Percentiles rank a stretch among this genome's conserved stretches.
Evolutionary conservation across 2,888 invertebrate species (phyloP).

Genomic region (Athalia rosae): DNA sequence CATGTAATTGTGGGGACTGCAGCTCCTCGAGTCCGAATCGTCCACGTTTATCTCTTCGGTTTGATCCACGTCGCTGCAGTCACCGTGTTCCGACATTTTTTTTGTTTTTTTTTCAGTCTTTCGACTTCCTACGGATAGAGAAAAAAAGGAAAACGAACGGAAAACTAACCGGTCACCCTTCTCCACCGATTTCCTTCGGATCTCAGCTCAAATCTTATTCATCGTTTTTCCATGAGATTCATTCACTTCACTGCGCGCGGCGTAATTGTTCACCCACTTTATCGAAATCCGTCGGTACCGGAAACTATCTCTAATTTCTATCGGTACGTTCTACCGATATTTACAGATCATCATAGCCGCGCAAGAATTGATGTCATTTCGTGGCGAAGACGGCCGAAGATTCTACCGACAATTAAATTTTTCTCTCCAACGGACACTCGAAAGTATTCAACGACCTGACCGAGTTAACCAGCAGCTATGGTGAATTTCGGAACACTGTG

Average conservation of each 20-base stretch:
- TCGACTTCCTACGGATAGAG: not conserved
- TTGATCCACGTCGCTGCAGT: constrained; percentile 67
- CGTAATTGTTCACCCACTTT: not conserved
- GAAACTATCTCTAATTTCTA: not conserved
- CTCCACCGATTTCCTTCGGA: not conserved
- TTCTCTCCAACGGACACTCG: too few species aligned
- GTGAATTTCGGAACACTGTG: too few species aligned
- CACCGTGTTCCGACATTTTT: constrained; percentile 68
- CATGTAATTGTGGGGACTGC: constrained; percentile 63
- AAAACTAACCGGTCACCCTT: not conserved
- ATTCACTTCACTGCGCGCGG: constrained; percentile 29
- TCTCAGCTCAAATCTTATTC: not conserved
- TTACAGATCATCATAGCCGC: constrained; percentile 16
- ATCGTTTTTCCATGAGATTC: not conserved
- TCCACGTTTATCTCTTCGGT: constrained; percentile 72
- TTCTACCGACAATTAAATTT: too few species aligned
- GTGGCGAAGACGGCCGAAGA: too few species aligned
- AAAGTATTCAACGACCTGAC: too few species aligned
- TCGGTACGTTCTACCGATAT: constrained; percentile 25
- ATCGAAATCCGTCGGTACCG: constrained; percentile 25
- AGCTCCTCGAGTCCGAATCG: constrained; percentile 68
- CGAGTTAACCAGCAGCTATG: too few species aligned
- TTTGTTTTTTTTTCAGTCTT: not conserved
- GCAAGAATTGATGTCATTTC: too few species aligned
- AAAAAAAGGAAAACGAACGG: not conserved